Evolutionary conservation across 2,113 vertebrate species (phyloP), one percentile per base, ranked within the genome.

Genomic region (Triplophysa dalaica): DNA sequence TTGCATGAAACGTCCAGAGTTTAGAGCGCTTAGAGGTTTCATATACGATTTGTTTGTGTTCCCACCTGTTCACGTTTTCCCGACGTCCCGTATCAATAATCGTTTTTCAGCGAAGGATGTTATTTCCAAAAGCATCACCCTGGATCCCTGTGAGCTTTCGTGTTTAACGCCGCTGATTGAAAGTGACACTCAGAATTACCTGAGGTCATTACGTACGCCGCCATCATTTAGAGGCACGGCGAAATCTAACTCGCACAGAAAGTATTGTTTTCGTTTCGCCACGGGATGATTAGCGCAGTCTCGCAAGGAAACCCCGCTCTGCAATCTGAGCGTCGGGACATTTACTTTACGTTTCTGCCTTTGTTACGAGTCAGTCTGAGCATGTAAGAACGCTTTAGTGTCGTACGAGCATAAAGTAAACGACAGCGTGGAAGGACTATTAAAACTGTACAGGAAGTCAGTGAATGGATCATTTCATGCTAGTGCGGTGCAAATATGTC

Each of bases 181-280:
- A 87, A 70, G 85, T 89, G 90, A 86, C 91, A 88, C 83, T 70
- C 77, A 45, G 85, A 88, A 90, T 89, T 81, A 87, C 86, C 84
- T 80, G 75, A 85, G 83, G 83, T 87, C 86, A 83, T 89, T 88
- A 89, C 83, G 58, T 64, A 78, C 70, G 87, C 84, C 88, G 85
- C 81, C 87, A 87, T 89, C 87, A 86, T 87, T 90, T 85, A 89
- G 86, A 87, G 86, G 84, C 88, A 84, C 64, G 60, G 85, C 83
- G 75, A 67, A 90, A 87, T 83, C 84, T 86, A 85, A 86, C 84
- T 86, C 81, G 43, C 83, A 78, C 79, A 78, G 80, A 89, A 87
- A 87, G 85, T 88, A 88, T 90, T 82, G 63, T 86, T 84, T 90
- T 86, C 89, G 86, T 86, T 89, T 89, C 84, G 58, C 12, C 67